Base-by-base conservation (phyloP, 2,797 vertebrate species). In the Gastrophryne carolinensis region DNA sequence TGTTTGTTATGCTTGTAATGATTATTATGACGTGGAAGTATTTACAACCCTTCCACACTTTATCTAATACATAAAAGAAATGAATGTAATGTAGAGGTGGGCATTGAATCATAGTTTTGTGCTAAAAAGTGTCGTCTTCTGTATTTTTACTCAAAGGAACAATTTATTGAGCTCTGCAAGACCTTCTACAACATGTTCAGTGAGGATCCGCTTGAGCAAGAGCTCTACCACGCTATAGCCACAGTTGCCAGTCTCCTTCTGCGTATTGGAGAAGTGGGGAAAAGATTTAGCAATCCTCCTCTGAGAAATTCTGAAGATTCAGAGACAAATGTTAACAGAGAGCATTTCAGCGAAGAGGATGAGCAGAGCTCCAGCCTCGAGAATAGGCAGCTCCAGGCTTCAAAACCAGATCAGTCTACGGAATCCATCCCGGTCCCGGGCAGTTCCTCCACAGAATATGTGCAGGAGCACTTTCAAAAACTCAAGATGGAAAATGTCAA, bases 131-230 rank as follows among this genome's bases (percentile, higher is more conserved):
- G 30, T 34, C 9, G 9, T 34, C 9, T 34, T 34, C 30, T 34
- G 30, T 34, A 34, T 34, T 34, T 34, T 34, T 4, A 34, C 4
- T 34, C 10, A 67, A 80, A 98, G 97, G 97, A 98, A 69, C 97
- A 99, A 79, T 99, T 99, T 84, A 99, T 99, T 2, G 96, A 98
- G 87, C 79, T 99, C 34, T 99, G 97, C 85, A 99, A 99, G 84
- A 98, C 96, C 0, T 91, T 99, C 5, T 99, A 99, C 87, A 98
- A 97, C 86, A 95, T 99, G 97, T 99, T 99, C 86, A 96, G 95
- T 0, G 96, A 98, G 81, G 96, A 98, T 78, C 84, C 91, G 0
- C 82, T 81, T 60, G 96, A 99, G 82, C 96, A 98, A 86, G 91
- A 94, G 81, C 85, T 99, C 32, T 99, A 99, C 80, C 97, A 99